Conservation (phyloP, 2,888 invertebrate species). For the Lepas anatifera region DNA sequence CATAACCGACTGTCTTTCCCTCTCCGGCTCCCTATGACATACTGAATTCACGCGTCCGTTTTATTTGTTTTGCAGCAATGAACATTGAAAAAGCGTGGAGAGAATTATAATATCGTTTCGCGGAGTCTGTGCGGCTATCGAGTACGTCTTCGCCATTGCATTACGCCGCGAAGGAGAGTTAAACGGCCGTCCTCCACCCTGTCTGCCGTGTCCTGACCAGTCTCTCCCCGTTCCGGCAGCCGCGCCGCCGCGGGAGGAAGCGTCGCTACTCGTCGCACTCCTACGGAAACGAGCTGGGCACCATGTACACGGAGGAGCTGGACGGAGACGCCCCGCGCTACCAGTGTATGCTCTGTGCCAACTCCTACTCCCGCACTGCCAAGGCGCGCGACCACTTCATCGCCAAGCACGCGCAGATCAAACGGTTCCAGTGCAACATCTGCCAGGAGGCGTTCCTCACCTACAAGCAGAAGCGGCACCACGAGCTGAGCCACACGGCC, state of each 20-base stretch:
- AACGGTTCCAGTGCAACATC: background rate
- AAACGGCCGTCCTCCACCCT: no score
- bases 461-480: slow-evolving; percentile 14
- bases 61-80: no score
- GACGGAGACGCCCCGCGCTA: background rate
- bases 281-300: background rate
- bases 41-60: no score
- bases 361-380: slow-evolving; percentile 1
- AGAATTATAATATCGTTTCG: no score
- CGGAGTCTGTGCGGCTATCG: no score
- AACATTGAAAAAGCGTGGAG: no score
- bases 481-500: slow-evolving; percentile 14
- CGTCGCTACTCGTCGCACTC: background rate
- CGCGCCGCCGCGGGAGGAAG: background rate
- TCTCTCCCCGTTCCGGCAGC: background rate
- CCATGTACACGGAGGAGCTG: background rate
- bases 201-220: background rate
- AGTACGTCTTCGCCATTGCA: no score
- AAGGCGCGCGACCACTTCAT: slow-evolving; percentile 13
- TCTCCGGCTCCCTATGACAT: no score
- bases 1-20: no score
- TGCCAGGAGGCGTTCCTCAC: slow-evolving; percentile 4
- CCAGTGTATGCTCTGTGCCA: slow-evolving; percentile 1
- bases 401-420: slow-evolving; percentile 13
- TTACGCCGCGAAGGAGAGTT: no score